Conservation (phyloP, 2,888 invertebrate genomes). For the Drosophila picticornis region DNA sequence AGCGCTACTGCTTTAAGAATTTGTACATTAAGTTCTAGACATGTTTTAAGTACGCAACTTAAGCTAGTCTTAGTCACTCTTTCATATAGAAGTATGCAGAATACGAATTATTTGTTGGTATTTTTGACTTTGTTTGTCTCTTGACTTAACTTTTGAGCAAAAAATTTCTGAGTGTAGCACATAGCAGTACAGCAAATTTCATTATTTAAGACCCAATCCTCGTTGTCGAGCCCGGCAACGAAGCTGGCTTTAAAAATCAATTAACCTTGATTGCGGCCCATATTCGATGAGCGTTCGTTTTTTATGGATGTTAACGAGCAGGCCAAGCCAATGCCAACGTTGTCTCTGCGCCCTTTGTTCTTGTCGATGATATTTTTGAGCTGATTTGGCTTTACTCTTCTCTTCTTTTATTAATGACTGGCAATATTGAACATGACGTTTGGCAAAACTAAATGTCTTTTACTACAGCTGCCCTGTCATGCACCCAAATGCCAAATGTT, state of each 20-base stretch:
- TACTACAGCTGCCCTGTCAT: constrained; percentile 44
- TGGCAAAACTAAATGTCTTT: constrained; percentile 48
- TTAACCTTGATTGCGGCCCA: constrained; percentile 82
- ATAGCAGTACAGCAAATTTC: constrained; percentile 56
- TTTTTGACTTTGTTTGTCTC: not conserved
- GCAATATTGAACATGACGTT: constrained; percentile 76
- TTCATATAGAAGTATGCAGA: not conserved
- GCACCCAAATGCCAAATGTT: constrained; percentile 60
- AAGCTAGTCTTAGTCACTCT: not conserved
- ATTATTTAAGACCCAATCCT: constrained; percentile 63
- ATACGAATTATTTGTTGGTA: not conserved
- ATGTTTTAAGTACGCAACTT: not conserved
- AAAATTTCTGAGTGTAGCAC: constrained; percentile 11
- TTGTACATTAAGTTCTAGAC: not conserved
- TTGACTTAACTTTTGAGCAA: not conserved
- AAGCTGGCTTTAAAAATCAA: constrained; percentile 79
- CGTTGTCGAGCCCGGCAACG: constrained; percentile 27
- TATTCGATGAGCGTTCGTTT: constrained; percentile 33
- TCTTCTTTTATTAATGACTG: constrained; percentile 69
- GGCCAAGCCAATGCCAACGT: constrained; percentile 17
- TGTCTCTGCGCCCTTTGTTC: constrained; percentile 55
- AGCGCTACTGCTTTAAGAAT: not conserved
- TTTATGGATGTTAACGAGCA: constrained; percentile 21
- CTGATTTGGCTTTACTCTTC: constrained; percentile 14
- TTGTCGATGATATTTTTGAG: constrained; percentile 31